These are phyloP conservation scores for Protophormia terraenovae DNA, from an alignment of 2,888 invertebrate genomes.

Conservation along the genomic window DNA sequence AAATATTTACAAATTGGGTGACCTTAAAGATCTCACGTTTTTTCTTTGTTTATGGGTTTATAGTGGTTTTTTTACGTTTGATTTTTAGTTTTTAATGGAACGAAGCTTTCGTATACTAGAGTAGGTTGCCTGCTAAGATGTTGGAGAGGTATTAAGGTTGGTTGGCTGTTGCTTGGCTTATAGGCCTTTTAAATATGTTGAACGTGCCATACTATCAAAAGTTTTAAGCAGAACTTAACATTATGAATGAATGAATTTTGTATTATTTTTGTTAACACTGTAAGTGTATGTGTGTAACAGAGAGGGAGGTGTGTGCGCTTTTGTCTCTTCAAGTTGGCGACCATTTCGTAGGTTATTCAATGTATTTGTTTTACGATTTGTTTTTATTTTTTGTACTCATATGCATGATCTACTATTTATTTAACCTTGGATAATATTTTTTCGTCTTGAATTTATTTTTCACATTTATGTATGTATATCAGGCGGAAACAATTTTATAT, in stretches of 20 bases:
- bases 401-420: conserved; percentile 37
- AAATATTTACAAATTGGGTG: conserved; percentile 59
- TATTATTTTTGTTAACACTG: not conserved
- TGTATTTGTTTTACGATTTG: not conserved
- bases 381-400: not conserved
- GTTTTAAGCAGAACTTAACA: conserved; percentile 31
- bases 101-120: not conserved
- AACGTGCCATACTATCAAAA: not conserved
- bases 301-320: not conserved
- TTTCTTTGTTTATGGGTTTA: conserved; percentile 30
- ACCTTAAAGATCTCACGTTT: conserved; percentile 62
- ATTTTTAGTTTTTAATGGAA: not conserved
- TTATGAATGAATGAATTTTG: conserved; percentile 38
- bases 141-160: conserved; percentile 19
- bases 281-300: not conserved
- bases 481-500: conserved; percentile 54
- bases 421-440: conserved; percentile 51
- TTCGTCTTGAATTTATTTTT: not conserved
- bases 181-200: conserved; percentile 22
- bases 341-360: not conserved
- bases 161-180: not conserved
- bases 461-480: not conserved
- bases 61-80: not conserved
- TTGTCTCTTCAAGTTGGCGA: not conserved
- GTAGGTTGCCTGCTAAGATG: not conserved